Percentiles rank a stretch among this genome's conserved stretches.
These are phyloP conservation scores for Saccostrea cuccullata DNA, from an alignment of 1,140 invertebrate genomes.

Conservation along the genomic window DNA sequence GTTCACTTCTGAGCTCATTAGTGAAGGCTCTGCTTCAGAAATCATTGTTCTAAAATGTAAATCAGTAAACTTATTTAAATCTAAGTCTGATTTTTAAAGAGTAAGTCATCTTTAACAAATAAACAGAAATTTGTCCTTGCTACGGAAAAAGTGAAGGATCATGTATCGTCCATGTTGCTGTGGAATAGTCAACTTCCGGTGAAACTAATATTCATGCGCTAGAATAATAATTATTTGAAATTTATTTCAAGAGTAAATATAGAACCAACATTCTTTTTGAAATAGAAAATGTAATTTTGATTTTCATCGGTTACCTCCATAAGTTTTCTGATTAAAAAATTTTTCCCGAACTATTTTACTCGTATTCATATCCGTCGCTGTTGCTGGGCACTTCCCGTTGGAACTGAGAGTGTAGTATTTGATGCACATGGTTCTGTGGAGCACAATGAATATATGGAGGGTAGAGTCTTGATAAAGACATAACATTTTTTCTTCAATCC, in stretches of 20 bases:
- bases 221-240: no score
- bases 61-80: constrained; percentile 30
- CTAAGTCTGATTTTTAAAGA: constrained; percentile 37
- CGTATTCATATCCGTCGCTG: constrained; percentile 7
- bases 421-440: not conserved
- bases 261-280: no score
- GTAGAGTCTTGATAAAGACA: not conserved
- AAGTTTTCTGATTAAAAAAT: no score
- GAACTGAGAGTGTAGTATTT: not conserved
- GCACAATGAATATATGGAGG: not conserved
- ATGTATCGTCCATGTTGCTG: constrained; percentile 61
- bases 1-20: constrained; percentile 12
- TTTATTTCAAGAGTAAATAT: no score
- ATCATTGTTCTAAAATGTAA: constrained; percentile 35
- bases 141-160: not conserved
- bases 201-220: not conserved
- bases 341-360: constrained; percentile 30
- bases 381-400: constrained; percentile 57
- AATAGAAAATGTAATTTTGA: no score
- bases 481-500: not conserved
- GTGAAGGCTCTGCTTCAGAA: constrained; percentile 33
- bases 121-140: constrained; percentile 5
- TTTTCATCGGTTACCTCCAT: no score
- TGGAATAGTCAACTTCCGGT: constrained; percentile 64
- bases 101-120: constrained; percentile 28